Evolutionary conservation across 2,888 invertebrate genomes (phyloP), one percentile per base, ranked within the genome.

Genomic region (Drosophila pegasa): DNA sequence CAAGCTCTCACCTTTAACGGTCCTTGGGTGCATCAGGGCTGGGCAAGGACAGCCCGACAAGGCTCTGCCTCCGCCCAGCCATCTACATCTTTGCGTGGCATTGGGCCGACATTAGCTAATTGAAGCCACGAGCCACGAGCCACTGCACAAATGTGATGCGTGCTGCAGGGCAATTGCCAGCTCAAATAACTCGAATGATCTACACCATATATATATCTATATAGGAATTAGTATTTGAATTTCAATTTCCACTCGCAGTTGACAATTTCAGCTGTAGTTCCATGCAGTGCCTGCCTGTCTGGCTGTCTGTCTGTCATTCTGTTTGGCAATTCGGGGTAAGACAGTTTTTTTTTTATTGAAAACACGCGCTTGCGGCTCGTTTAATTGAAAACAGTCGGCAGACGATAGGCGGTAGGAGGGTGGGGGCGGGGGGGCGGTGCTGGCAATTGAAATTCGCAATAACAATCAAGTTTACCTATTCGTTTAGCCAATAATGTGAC

Each of bases 361-460:
- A 87, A 78, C 84, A 84, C 84, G 84, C 85, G 84, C 87, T 63
- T 50, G 65, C 54, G 56, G 58, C 43, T 52, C 66, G 58, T 68
- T 67, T 72, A 87, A 87, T 83, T 83, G 81, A 72, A 87, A 78
- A 66, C 72, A 67, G 63, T 22, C 66, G 48, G 9, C 47, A 43
- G 43, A 14, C 27, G 12, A 0, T 2, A 38, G 35, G 10, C 35
- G 50, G 9, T 45, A 41, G 47, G 8, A 3, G 20, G 7, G 5
- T 6, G 38, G 38, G 58, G 45, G 12, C 35, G n/a, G 48, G 12
- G 14, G 9, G 10, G 5, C 18, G 45, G 18, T 47, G 14, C 33
- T 40, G 29, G n/a, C 75, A 81, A 85, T 76, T 81, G 74, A 71
- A 74, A 65, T 66, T 81, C 59, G 68, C 74, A 64, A 57, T 64